Evolutionary conservation across 2,797 vertebrate genomes (phyloP).

Genomic region (Enteromius mattozi): DNA sequence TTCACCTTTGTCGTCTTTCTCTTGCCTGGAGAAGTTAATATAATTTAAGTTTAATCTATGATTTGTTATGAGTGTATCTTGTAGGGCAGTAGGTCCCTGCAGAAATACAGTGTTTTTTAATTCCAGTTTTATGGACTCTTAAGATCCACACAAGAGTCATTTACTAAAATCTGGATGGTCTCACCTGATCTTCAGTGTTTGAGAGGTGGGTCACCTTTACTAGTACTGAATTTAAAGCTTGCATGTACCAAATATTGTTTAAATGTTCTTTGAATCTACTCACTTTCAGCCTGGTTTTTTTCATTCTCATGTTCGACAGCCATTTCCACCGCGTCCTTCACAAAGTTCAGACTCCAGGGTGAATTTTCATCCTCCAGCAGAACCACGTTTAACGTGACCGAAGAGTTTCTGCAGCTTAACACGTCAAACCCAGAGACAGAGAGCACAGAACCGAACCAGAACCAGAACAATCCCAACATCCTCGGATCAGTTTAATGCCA

Average conservation of each 20-base stretch:
- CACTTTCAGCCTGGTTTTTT: slow-evolving; percentile 74
- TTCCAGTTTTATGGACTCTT: not conserved
- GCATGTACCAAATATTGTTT: not conserved
- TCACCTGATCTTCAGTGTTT: not conserved
- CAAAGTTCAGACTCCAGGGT: slow-evolving; percentile 67
- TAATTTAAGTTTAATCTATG: not conserved
- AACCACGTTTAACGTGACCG: slow-evolving; percentile 84
- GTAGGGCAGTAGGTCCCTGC: no score
- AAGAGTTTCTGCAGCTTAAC: slow-evolving; percentile 53
- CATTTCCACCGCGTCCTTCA: slow-evolving; percentile 73
- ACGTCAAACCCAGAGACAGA: slow-evolving; percentile 65
- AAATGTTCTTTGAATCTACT: not conserved
- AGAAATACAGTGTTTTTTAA: not conserved
- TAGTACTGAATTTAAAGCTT: not conserved
- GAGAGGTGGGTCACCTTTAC: not conserved
- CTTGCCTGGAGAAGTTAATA: not conserved
- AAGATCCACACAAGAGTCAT: not conserved
- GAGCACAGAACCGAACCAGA: slow-evolving; percentile 47
- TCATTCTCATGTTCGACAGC: slow-evolving; percentile 76
- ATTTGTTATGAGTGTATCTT: not conserved
- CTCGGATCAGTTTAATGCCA: not conserved
- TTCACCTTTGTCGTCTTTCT: not conserved
- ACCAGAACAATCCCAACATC: slow-evolving; percentile 57
- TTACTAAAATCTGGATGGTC: not conserved
- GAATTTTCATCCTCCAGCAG: slow-evolving; percentile 85